phyloP scores from a whole-genome alignment of 2,888 invertebrate genomes.

The Ellobium chinense region DNA sequence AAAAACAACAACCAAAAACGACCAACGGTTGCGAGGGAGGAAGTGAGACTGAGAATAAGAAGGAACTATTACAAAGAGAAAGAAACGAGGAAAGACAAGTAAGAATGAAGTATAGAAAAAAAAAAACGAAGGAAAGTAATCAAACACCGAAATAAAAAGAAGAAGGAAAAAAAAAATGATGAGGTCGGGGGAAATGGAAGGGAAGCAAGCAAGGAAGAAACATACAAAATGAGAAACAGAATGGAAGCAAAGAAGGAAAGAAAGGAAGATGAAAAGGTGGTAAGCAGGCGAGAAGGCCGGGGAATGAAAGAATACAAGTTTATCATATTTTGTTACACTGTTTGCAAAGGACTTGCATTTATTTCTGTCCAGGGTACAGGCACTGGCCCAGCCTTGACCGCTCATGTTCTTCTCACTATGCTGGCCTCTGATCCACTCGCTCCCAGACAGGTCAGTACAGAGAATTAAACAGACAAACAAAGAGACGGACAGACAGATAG shows the following conservation, averaged over 20 bases:
- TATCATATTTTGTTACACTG: too few species aligned
- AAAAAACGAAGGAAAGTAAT: not conserved
- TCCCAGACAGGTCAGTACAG: not conserved
- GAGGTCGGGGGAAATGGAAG: not conserved
- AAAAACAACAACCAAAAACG: not conserved
- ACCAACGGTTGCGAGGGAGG: not conserved
- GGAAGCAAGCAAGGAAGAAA: not conserved
- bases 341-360: too few species aligned
- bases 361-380: too few species aligned
- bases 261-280: not conserved
- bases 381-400: too few species aligned
- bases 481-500: constrained; percentile 8
- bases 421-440: too few species aligned
- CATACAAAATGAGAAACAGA: not conserved
- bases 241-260: constrained; percentile 5
- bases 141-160: not conserved
- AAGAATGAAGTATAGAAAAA: constrained; percentile 2
- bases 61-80: not conserved
- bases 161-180: not conserved
- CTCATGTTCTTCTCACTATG: too few species aligned
- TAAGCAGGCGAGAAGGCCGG: not conserved
- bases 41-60: not conserved
- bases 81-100: not conserved
- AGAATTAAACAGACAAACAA: constrained; percentile 8
- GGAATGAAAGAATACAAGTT: too few species aligned